Conservation (phyloP, 2,888 invertebrate genomes). For the Incurvaria masculella region DNA sequence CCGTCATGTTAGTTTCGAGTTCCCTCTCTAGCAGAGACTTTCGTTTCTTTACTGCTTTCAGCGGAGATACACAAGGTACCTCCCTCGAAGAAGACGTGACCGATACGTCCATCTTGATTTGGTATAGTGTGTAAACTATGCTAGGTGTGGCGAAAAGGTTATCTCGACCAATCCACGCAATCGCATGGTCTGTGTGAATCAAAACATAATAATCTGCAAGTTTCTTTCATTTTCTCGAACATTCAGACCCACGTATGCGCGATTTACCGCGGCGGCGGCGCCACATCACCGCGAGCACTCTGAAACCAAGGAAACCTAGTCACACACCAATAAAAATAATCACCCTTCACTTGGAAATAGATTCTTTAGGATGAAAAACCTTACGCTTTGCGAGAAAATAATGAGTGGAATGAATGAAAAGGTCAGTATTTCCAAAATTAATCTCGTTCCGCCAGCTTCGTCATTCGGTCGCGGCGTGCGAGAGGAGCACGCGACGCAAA, state of each 20-base stretch:
- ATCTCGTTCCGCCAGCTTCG: no score
- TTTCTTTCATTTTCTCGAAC: background rate
- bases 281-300: background rate
- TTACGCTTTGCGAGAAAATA: no score
- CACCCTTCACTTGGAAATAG: no score
- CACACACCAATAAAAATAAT: background rate
- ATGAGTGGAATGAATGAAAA: no score
- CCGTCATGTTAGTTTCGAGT: slow-evolving; percentile 42
- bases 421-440: no score
- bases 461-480: no score
- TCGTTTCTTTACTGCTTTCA: slow-evolving; percentile 27
- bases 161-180: slow-evolving; percentile 28
- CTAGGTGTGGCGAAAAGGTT: no score
- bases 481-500: no score
- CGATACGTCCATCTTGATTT: slow-evolving; percentile 5
- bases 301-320: background rate
- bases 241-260: no score
- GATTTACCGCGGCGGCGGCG: background rate
- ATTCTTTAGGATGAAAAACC: no score
- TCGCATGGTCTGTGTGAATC: background rate
- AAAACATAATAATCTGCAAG: background rate
- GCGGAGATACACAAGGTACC: background rate
- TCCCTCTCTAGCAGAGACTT: slow-evolving; percentile 40
- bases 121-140: no score
- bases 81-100: slow-evolving; percentile 27